A percentile compares a stretch with the other conserved stretches of the same genome.
phyloP scores from a whole-genome alignment of 2,888 invertebrate species.

The Pseudeuparius sepicola region DNA sequence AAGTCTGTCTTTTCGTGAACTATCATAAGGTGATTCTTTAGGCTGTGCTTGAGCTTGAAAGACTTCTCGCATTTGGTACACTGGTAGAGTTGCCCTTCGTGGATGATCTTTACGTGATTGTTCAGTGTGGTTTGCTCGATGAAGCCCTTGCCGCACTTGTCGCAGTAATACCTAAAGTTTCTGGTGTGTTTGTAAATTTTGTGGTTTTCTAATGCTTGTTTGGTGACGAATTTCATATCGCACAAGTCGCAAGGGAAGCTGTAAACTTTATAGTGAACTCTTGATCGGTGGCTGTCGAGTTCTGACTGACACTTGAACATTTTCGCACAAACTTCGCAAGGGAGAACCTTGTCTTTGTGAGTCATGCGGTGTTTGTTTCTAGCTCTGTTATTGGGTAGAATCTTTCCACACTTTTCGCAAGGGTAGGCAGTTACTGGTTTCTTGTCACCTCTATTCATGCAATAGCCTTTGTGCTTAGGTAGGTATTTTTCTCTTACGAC shows the following conservation, averaged over 20 bases:
- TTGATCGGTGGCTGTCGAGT: constrained; percentile 17
- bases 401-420: too few relatives aligned
- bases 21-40: constrained; percentile 17
- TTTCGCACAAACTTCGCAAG: constrained; percentile 22
- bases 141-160: constrained; percentile 23
- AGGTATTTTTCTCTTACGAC: too few relatives aligned
- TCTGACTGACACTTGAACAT: constrained; percentile 15
- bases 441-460: too few relatives aligned
- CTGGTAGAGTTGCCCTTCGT: constrained; percentile 11
- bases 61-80: constrained; percentile 16
- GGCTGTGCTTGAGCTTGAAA: constrained; percentile 17
- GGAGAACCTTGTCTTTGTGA: constrained; percentile 13
- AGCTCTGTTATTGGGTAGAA: too few relatives aligned
- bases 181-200: constrained; percentile 15
- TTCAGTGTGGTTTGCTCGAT: constrained; percentile 11
- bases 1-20: constrained; percentile 17
- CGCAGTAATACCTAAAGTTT: constrained; percentile 20
- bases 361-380: too few relatives aligned
- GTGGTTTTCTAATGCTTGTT: constrained; percentile 18
- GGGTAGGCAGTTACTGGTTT: too few relatives aligned
- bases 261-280: constrained; percentile 21
- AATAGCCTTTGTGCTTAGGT: too few relatives aligned
- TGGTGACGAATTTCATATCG: constrained; percentile 16
- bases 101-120: constrained; percentile 16
- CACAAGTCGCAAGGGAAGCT: constrained; percentile 23